A percentile compares a stretch with the other conserved stretches of the same genome.
Conservation (phyloP, 2,797 vertebrate genomes). For the Arnoldichthys spilopterus region DNA sequence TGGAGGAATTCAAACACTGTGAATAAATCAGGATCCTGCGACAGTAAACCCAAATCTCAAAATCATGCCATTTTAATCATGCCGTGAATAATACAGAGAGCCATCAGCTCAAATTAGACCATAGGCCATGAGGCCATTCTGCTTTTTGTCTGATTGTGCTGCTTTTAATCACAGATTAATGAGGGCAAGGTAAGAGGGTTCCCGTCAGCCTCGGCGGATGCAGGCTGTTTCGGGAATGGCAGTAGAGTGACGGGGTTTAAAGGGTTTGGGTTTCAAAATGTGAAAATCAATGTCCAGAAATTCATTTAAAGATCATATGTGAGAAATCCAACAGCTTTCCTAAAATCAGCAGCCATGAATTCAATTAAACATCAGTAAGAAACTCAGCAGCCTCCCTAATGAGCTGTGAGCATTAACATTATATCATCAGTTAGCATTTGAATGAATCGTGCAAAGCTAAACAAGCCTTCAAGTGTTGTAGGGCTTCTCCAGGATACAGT, state of each 20-base stretch:
- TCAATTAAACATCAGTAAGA: conserved; percentile 3
- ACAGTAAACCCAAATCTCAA: conserved; percentile 20
- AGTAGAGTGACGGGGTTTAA: background rate
- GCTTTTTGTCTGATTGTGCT: conserved; percentile 61
- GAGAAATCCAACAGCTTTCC: background rate
- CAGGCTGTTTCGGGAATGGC: conserved; percentile 4
- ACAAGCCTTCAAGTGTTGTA: conserved; percentile 14
- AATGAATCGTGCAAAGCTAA: conserved; percentile 8
- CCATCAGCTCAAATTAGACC: conserved; percentile 53
- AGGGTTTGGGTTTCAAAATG: conserved; percentile 19
- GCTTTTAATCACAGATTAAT: conserved; percentile 59
- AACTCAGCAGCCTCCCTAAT: background rate
- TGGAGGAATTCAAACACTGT: background rate
- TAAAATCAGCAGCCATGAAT: conserved; percentile 4
- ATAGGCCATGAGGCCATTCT: conserved; percentile 63
- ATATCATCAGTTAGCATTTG: background rate
- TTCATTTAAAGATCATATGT: conserved; percentile 15
- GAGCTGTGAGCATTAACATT: background rate
- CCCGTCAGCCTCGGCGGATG: conserved; percentile 17
- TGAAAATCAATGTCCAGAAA: conserved; percentile 1
- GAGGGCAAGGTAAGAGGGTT: conserved; percentile 33
- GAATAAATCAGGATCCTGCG: background rate
- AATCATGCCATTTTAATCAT: background rate
- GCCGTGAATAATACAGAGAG: conserved; percentile 22
- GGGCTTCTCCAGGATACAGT: conserved; percentile 2